A percentile compares a stretch with the other conserved stretches of the same genome.
Evolutionary conservation across 2,113 vertebrate genomes (phyloP).

Genomic region (Xiphorhynchus elegans): DNA sequence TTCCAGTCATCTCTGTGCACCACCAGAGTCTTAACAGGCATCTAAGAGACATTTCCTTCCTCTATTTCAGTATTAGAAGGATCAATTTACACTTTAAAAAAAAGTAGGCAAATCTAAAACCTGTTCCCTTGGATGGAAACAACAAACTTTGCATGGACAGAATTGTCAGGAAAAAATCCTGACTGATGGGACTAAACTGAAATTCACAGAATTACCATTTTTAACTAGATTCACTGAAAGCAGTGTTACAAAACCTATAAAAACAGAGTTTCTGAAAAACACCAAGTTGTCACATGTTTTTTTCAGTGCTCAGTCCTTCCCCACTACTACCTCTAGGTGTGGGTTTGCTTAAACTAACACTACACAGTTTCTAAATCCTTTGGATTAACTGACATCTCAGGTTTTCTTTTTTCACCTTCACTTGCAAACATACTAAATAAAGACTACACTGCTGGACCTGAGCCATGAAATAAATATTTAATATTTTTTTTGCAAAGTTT

Average conservation of each 20-base stretch:
- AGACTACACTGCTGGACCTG: not conserved
- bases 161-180: not conserved
- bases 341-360: not conserved
- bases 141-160: not conserved
- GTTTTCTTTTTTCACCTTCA: not conserved
- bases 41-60: not conserved
- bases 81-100: not conserved
- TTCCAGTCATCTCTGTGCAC: not conserved
- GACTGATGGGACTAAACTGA: not conserved
- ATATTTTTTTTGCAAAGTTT: not conserved
- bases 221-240: not conserved
- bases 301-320: not conserved
- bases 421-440: not conserved
- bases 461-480: not conserved
- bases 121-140: not conserved
- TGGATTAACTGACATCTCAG: not conserved
- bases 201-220: not conserved
- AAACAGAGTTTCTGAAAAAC: not conserved
- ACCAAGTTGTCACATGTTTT: rapidly evolving
- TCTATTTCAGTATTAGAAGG: not conserved
- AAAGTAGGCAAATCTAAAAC: not conserved
- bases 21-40: not conserved
- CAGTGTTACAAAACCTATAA: not conserved
- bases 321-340: not conserved
- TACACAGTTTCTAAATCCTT: not conserved